These are phyloP conservation scores for Temnothorax longispinosus DNA, from an alignment of 1,140 invertebrate genomes.

Conservation along the genomic window DNA sequence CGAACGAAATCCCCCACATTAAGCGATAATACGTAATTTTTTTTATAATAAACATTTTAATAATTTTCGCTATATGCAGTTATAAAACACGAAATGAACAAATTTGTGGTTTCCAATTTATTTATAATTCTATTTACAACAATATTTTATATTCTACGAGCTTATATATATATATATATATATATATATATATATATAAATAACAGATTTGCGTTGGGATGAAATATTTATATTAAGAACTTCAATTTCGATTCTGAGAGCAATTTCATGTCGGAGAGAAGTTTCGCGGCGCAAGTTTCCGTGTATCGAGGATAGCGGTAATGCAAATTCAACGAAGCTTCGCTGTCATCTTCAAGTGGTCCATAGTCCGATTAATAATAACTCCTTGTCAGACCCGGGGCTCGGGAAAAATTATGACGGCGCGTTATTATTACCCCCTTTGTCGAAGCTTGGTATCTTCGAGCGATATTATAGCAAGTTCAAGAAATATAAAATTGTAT, in stretches of 20 bases:
- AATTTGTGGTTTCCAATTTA: neutral
- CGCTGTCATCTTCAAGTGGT: slow-evolving; percentile 22
- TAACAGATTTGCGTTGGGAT: neutral
- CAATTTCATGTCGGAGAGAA: slow-evolving; percentile 47
- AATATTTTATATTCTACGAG: slow-evolving; percentile 3
- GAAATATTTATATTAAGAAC: slow-evolving; percentile 42
- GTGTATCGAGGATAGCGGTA: slow-evolving; percentile 20
- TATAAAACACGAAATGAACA: no score
- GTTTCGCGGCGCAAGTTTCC: slow-evolving; percentile 23
- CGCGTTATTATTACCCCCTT: neutral
- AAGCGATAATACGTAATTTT: neutral
- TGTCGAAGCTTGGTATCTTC: slow-evolving; percentile 10
- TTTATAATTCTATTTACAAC: neutral
- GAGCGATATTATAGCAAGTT: neutral
- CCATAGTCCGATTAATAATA: slow-evolving; percentile 44
- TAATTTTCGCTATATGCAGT: no score
- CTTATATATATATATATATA: neutral
- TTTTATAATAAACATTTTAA: neutral
- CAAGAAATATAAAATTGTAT: neutral
- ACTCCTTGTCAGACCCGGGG: neutral
- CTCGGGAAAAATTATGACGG: neutral
- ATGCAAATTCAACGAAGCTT: slow-evolving; percentile 38
- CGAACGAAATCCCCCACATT: neutral
- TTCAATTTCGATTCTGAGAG: slow-evolving; percentile 26
- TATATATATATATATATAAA: neutral